Evolutionary conservation across 2,797 vertebrate genomes (phyloP), one percentile per base, ranked within the genome.

Genomic region (Cyprinella venusta): DNA sequence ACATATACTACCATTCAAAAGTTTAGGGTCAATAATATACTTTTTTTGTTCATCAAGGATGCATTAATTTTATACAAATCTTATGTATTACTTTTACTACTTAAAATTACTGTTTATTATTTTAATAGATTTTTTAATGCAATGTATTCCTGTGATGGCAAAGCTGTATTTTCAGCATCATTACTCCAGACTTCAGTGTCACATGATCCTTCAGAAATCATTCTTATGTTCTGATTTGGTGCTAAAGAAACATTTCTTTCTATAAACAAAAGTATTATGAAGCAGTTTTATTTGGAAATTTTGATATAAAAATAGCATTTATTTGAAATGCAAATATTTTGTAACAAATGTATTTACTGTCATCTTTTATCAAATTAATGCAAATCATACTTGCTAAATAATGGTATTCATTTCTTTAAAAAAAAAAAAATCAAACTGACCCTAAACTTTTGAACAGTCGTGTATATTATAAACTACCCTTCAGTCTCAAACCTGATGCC

Each of bases 401-500:
- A 65, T 36, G 30, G 63, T 65, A 36, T 9, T 65, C 0, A 36
- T 30, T 65, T 65, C 15, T 65, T 65, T 2, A 30, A 64, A 15
- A 63, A 30, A 64, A 15, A 63, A 30, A 30, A 15, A 63, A n/a
- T 40, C n/a, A 10, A 10, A 40, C 59, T 48, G 42, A 78, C 42
- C 26, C 42, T 26, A 78, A 50, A 36, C 33, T 26, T 26, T 77
- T 64, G 24, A 77, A 4, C 19, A 33, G n/a, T 33, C 61, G 13
- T 42, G 15, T 26, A 63, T 13, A 63, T 77, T 54, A 45, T n/a
- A 67, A 67, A 54, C 75, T 67, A 75, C 59, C 38, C 24, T 72
- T 56, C 30, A 71, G 18, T 59, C 33, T 63, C 79, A 86, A 81
- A 84, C 76, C 85, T 84, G 80, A 50, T 65, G 36, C 65, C 64